These are phyloP conservation scores for Plebejus argus DNA, from an alignment of 2,888 invertebrate genomes.

Conservation along the genomic window DNA sequence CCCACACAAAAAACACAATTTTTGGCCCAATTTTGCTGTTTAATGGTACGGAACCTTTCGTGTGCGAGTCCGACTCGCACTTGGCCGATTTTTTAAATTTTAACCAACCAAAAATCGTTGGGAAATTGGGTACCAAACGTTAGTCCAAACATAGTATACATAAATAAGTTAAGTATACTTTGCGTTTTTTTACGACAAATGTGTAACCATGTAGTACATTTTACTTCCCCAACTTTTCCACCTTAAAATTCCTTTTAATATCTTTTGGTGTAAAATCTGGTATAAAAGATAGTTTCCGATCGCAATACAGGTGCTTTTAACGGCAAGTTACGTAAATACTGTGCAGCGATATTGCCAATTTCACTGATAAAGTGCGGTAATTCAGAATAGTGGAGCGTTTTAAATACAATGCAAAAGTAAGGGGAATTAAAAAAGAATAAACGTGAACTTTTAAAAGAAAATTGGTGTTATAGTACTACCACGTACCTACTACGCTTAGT, in stretches of 20 bases:
- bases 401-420: background rate
- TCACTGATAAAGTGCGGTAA: constrained; percentile 35
- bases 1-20: too few relatives aligned
- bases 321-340: constrained; percentile 36
- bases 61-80: too few relatives aligned
- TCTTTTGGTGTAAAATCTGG: background rate
- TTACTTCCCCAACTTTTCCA: background rate
- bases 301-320: constrained; percentile 38
- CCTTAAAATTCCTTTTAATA: background rate
- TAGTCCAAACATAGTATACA: too few relatives aligned
- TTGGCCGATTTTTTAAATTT: too few relatives aligned
- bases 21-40: too few relatives aligned
- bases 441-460: background rate
- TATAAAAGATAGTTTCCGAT: constrained; percentile 20
- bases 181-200: too few relatives aligned
- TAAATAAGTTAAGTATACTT: too few relatives aligned
- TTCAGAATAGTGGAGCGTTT: constrained; percentile 24
- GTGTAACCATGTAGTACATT: too few relatives aligned
- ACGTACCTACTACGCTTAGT: too few relatives aligned
- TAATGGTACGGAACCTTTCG: too few relatives aligned
- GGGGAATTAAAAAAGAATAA: background rate
- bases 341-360: constrained; percentile 36
- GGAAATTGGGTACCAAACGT: background rate
- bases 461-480: too few relatives aligned
- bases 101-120: background rate